A percentile compares a stretch with the other conserved stretches of the same genome.
These are phyloP conservation scores for Lasioglossum malachurum DNA, from an alignment of 2,888 invertebrate species.

Conservation along the genomic window DNA sequence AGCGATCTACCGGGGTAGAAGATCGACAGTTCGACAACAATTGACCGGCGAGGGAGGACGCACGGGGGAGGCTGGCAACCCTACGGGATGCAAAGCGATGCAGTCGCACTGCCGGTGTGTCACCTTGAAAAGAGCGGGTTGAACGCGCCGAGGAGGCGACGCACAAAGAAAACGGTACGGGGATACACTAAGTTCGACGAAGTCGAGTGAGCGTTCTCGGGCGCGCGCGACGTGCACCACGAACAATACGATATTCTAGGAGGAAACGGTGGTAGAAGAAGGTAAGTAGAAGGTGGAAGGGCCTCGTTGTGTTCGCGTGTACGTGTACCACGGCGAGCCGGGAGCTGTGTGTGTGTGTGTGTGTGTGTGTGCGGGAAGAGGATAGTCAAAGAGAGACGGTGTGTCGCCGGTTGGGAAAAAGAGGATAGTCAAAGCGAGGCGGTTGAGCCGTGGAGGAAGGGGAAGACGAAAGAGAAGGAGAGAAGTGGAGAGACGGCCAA, in stretches of 20 bases:
- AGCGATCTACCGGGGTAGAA: neutral
- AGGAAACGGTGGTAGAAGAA: constrained; percentile 55
- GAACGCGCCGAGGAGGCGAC: constrained; percentile 63
- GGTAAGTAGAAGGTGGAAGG: constrained; percentile 28
- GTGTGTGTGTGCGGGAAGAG: neutral
- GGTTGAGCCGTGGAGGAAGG: neutral
- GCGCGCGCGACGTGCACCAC: constrained; percentile 58
- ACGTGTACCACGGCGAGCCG: neutral
- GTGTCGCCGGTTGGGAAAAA: neutral
- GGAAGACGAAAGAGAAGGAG: constrained; percentile 27
- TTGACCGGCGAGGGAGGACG: neutral
- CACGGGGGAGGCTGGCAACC: neutral
- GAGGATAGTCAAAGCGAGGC: neutral
- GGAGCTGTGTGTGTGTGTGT: neutral
- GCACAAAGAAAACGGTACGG: constrained; percentile 66
- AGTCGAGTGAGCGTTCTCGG: constrained; percentile 67
- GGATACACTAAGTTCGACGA: constrained; percentile 69
- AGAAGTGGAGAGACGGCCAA: constrained; percentile 33
- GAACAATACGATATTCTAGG: constrained; percentile 75
- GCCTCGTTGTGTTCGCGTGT: neutral
- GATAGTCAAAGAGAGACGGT: constrained; percentile 5
- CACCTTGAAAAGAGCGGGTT: constrained; percentile 53
- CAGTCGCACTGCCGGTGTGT: constrained; percentile 30
- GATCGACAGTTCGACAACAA: neutral
- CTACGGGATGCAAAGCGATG: constrained; percentile 29